Base-by-base conservation (phyloP, 2,797 vertebrate genomes). In the Ispidina picta region DNA sequence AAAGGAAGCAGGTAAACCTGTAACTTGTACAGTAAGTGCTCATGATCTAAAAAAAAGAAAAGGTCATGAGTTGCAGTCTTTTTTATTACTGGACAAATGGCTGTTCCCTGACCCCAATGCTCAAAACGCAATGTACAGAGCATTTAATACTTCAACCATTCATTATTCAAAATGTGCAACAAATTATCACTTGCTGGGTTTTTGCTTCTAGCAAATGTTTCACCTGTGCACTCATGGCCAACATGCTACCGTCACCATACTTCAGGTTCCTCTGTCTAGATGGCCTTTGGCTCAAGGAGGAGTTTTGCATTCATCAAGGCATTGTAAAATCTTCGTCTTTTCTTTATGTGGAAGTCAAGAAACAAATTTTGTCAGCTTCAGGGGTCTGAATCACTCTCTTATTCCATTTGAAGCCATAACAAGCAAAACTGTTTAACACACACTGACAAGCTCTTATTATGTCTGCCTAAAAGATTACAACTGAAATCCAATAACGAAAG, bases 351-450 rank as follows among this genome's bases (percentile, higher is more conserved):
- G 54, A 93, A 89, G 41, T 79, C 85, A 58, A 58, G 55, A 35
- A 58, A 59, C 20, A 72, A 41, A 51, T 48, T 82, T 76, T 89
- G 29, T 68, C 75, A 82, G 28, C 39, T 84, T 86, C 65, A 84
- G 56, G 19, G 21, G 81, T 48, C 31, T 29, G 18, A 29, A 35
- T 78, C 56, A 79, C 41, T 58, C 21, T 25, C 88, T 68, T 73
- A 60, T 60, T 71, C 33, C 8, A 29, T 68, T 58, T 84, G 64
- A 88, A 91, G 82, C 19, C 20, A 28, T n/a, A 91, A 86, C 68
- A 92, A 68, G 41, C 7, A 91, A 89, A 79, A 80, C 74, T 71
- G 33, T 86, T 92, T 68, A 89, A 91, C 64, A 82, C 74, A 91
- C 37, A 33, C 44, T 74, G 68, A 89, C 74, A 86, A 79, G 77